Evolutionary conservation across 1,140 invertebrate genomes (phyloP), one percentile per base, ranked within the genome.

Genomic region (Pinna nobilis): DNA sequence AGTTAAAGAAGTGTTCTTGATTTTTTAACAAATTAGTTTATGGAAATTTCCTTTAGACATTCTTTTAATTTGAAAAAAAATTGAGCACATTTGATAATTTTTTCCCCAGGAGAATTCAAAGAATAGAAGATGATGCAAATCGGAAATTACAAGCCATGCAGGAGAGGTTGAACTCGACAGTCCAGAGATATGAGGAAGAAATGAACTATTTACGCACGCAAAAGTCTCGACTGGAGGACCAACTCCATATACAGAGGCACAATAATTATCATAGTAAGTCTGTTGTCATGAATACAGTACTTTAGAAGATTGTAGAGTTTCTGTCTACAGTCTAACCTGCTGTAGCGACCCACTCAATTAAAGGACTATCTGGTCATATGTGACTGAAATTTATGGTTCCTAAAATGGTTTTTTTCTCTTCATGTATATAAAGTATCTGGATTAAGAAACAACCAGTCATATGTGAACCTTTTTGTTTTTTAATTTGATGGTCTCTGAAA

Each of bases 171-270:
- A 63, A 77, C 11, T 75, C 72, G 25, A 73, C 59, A 13, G 66
- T 67, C n/a, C 72, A 74, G 53, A 65, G 70, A 49, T 77, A 77
- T 33, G 69, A 77, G 37, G 72, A 77, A 49, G 76, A 78, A 59
- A 70, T 78, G 18, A 70, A 69, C 18, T 55, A 76, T 9, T 67
- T 81, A 50, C 64, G 71, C 49, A 69, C 61, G 11, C 76, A 78
- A 37, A 78, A 78, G 66, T 39, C 64, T n/a, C 65, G 71, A 30
- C 51, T 77, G 9, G 65, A 72, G 49, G 70, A 72, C 23, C 68
- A 76, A 49, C 61, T 70, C 13, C 67, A 66, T 30, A 65, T 64
- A 41, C 61, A 70, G 20, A 53, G 37, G 32, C 50, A 61, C 28
- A 53, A 57, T 28, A 60, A 32, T 32, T 5, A 64, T 44, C 47